A percentile compares a stretch with the other conserved stretches of the same genome.
phyloP scores from a whole-genome alignment of 2,888 invertebrate species.

The Ochropleura plecta region DNA sequence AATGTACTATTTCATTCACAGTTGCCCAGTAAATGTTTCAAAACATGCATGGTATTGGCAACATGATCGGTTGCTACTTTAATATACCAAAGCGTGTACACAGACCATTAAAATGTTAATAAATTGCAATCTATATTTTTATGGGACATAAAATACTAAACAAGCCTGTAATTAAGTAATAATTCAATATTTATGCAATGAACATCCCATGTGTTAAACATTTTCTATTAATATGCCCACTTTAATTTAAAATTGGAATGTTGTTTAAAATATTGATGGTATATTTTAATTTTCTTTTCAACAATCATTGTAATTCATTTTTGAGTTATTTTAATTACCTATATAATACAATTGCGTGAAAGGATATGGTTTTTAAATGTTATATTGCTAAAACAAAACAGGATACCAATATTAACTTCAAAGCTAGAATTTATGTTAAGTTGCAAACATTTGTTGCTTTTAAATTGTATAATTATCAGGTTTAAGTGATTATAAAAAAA shows the following conservation, averaged over 20 bases:
- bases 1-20: not conserved
- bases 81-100: slow-evolving; percentile 10
- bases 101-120: slow-evolving; percentile 36
- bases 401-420: not conserved
- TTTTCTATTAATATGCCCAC: not conserved
- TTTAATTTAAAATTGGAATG: slow-evolving; percentile 9
- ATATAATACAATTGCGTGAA: too few relatives aligned
- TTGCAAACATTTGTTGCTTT: not conserved
- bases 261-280: not conserved
- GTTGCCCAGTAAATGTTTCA: slow-evolving; percentile 3
- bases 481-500: not conserved
- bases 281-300: too few relatives aligned
- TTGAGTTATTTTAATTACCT: not conserved
- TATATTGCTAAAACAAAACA: not conserved
- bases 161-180: slow-evolving; percentile 15
- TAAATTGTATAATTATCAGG: not conserved
- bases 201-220: not conserved
- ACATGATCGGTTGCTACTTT: slow-evolving; percentile 1
- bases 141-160: slow-evolving; percentile 32
- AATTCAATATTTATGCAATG: not conserved
- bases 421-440: not conserved
- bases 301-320: not conserved
- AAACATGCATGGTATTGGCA: not conserved
- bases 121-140: slow-evolving; percentile 39
- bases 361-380: not conserved